Base-by-base conservation (phyloP, 2,888 invertebrate species). In the Macaria notata region DNA sequence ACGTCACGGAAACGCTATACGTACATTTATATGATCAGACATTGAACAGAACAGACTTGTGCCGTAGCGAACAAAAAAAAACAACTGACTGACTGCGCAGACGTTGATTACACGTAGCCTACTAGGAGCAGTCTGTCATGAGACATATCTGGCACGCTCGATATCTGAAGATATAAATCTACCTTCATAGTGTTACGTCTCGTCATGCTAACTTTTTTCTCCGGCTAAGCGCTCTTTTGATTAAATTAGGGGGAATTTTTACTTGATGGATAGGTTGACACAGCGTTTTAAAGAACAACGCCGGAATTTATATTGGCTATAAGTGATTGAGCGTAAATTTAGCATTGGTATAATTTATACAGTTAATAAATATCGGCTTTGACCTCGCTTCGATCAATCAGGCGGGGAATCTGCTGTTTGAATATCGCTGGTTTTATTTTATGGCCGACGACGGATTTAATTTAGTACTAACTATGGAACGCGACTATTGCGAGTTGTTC, bases 161-260 rank as follows among this genome's bases (percentile, higher is more conserved):
- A 19, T 19, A 19, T 19, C 19, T 19, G 19, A 19, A 19, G 19
- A 19, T 19, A 19, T 19, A 19, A 19, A 19, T 19, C 19, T 19
- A 19, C 19, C 19, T 19, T 19, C 19, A 19, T 19, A 19, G 19
- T 19, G 83, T 86, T 83, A 75, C 81, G 85, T 86, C 79, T 79
- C 85, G 85, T 90, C 88, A 86, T 88, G 5, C 71, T 80, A 71
- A 81, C 84, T 90, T 88, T 70, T 89, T 89, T 89, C 86, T 87
- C 83, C 86, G 78, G 84, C 86, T 78, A 85, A 89, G 86, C 88
- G 88, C 87, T 87, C 85, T 88, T 88, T 89, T 88, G 91, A 91
- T 91, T 90, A 90, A 90, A 91, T 90, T 88, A 87, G 86, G 89
- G 88, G 82, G 87, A 86, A 90, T 88, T 88, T 90, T 86, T 87